Base-by-base conservation (phyloP, 2,888 invertebrate genomes). In the Dolomedes plantarius region DNA sequence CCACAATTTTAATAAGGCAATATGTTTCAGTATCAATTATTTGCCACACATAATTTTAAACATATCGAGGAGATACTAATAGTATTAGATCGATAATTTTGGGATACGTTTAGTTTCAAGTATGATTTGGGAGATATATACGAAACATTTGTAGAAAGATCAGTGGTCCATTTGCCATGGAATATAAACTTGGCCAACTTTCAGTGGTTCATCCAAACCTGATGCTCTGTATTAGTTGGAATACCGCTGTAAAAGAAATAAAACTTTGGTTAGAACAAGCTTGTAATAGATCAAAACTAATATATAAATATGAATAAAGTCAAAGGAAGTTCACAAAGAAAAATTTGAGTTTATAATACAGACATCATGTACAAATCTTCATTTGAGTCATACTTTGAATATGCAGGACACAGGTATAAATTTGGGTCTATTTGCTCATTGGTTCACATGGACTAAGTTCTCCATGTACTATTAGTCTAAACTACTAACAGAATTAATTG, bases 161-260 rank as follows among this genome's bases (percentile, higher is more conserved):
- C 36, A 28, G 77, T 85, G 83, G 83, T 85, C 83, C 83, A 85
- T 77, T 73, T 76, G 85, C 46, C 36, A 73, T 85, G 83, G 83
- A 85, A 85, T 85, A 69, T 56, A 85, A 64, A 32, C 36, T 56
- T 74, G 31, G 28, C 27, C 27, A 56, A 5, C 56, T 56, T 23
- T 56, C 64, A 19, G 67, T 36, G 16, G n/a, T 64, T 85, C 74
- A 89, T 73, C 96, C 96, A 93, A 96, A 94, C 91, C 97, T 94
- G 91, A 97, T 97, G 88, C 96, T 96, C 91, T 97, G 98, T 90
- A 99, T 98, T 90, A 99, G 97, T 94, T 99, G 98, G 94, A 99
- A 98, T 90, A 99, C 94, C 87, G 98, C 98, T 92, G 93, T 82
- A 93, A 93, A 89, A 89, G 89, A 90, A 90, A 89, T 86, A 89